Evolutionary conservation across 2,888 invertebrate genomes (phyloP).

Genomic region (Cataglyphis rosenhaueri): DNA sequence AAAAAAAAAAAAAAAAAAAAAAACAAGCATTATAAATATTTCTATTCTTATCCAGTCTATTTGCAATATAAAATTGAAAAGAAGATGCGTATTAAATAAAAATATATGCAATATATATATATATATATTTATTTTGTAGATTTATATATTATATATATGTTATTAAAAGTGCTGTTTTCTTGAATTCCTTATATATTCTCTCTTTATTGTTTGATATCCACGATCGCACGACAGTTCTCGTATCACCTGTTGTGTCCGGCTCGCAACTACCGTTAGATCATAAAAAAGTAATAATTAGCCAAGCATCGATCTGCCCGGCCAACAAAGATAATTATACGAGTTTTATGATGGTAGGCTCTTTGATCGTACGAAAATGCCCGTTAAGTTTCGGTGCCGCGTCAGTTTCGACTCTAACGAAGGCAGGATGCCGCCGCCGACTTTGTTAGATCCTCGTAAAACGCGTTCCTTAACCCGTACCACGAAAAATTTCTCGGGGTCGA

Average conservation of each 20-base stretch:
- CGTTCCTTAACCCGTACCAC: constrained; percentile 30
- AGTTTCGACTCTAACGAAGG: constrained; percentile 36
- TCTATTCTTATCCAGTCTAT: neutral
- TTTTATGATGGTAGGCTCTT: constrained; percentile 41
- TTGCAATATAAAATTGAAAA: neutral
- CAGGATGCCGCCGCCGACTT: constrained; percentile 45
- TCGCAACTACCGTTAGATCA: constrained; percentile 18
- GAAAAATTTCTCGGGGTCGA: constrained; percentile 38
- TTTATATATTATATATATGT: too few relatives aligned
- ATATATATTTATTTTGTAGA: too few relatives aligned
- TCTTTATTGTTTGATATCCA: neutral
- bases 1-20: neutral
- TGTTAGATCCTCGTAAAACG: constrained; percentile 56
- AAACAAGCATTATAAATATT: neutral
- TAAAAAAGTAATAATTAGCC: constrained; percentile 22
- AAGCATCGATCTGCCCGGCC: neutral
- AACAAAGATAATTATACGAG: constrained; percentile 30
- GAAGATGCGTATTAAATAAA: neutral
- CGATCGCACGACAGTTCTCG: neutral
- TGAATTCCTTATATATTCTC: neutral
- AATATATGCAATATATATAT: neutral
- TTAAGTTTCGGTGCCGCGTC: constrained; percentile 50
- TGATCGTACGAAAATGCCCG: constrained; percentile 57
- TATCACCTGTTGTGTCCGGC: neutral
- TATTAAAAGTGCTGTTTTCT: neutral